phyloP scores from a whole-genome alignment of 2,113 vertebrate species.

The Myrmophylax atrothorax region DNA sequence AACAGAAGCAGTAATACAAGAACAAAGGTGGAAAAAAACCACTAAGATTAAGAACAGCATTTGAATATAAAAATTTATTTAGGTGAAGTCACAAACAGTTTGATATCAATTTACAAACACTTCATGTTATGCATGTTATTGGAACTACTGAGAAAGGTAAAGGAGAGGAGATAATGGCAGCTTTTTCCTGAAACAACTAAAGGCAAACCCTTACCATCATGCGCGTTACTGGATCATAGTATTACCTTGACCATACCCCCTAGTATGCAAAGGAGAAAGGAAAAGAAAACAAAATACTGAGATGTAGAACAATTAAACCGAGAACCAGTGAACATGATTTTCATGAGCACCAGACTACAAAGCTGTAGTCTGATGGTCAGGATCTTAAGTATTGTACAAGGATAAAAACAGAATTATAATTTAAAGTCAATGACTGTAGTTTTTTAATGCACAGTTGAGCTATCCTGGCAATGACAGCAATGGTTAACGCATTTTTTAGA shows the following conservation, averaged over 20 bases:
- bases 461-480: neutral
- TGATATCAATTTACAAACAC: conserved; percentile 62
- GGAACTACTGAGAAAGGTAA: conserved; percentile 33
- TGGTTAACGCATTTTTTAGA: neutral
- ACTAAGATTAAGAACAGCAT: neutral
- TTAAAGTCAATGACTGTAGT: neutral
- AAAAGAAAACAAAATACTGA: conserved; percentile 30
- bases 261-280: conserved; percentile 20
- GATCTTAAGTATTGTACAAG: neutral
- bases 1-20: neutral
- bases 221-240: conserved; percentile 29
- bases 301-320: neutral
- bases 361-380: neutral
- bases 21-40: neutral
- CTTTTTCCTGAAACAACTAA: conserved; percentile 50
- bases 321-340: neutral
- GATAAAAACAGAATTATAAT: neutral
- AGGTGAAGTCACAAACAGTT: conserved; percentile 63
- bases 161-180: conserved; percentile 25
- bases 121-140: conserved; percentile 42
- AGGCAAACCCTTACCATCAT: conserved; percentile 46
- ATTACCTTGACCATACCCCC: conserved; percentile 38
- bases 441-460: neutral
- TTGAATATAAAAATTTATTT: conserved; percentile 70
- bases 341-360: conserved; percentile 19